Percentiles rank a stretch among this genome's conserved stretches.
Evolutionary conservation across 2,797 vertebrate genomes (phyloP).

Genomic region (Sebastiscus albofasciatus): DNA sequence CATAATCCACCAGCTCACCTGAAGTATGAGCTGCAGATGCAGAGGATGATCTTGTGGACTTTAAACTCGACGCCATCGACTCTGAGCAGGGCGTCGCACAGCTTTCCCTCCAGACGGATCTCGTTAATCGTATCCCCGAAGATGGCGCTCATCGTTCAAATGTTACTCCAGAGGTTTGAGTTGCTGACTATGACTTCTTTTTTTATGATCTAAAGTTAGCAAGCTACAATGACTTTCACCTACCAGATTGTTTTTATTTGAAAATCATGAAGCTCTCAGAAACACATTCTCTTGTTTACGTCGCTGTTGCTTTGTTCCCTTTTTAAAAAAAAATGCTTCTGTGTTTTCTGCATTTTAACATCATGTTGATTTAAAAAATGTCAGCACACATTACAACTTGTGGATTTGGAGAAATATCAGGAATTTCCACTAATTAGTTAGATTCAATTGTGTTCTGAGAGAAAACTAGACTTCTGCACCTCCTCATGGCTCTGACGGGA

Average conservation of each 20-base stretch:
- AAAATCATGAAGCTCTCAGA: neutral
- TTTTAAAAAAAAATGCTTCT: neutral
- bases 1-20: slow-evolving; percentile 8
- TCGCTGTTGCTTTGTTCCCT: neutral
- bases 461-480: too few species aligned
- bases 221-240: neutral
- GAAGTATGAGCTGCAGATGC: slow-evolving; percentile 25
- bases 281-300: neutral
- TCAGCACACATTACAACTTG: neutral
- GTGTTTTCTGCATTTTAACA: neutral
- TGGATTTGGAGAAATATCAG: neutral
- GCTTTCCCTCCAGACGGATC: neutral
- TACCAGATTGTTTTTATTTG: neutral
- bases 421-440: neutral
- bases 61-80: neutral
- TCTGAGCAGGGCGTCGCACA: slow-evolving; percentile 29
- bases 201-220: neutral
- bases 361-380: neutral
- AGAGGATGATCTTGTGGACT: slow-evolving; percentile 35
- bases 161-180: neutral
- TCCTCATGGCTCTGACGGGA: too few species aligned
- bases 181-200: neutral
- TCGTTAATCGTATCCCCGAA: neutral
- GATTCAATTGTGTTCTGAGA: too few species aligned
- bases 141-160: neutral